Base-by-base conservation (phyloP, 1,140 invertebrate genomes). In the Lutraria rhynchaena region DNA sequence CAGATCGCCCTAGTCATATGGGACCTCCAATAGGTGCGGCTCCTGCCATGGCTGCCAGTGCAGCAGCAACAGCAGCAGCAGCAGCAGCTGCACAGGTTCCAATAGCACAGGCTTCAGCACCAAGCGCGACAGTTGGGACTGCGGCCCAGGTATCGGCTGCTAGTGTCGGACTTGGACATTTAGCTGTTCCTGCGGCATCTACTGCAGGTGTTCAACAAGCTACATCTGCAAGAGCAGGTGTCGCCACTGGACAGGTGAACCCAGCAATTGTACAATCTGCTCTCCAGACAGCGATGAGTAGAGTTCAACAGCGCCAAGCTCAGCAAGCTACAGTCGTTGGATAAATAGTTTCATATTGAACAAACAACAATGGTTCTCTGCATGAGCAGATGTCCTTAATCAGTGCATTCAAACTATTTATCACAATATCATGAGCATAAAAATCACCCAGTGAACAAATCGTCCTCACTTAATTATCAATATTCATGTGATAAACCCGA, bases 241-340 rank as follows among this genome's bases (percentile, higher is more conserved):
- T 9, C 35, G 29, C 58, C 5, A 33, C 58, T 3, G 29, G 27
- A 7, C 58, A 61, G 19, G 27, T 61, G 5, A 27, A 35, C n/a
- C 58, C 58, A 17, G 29, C 58, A 1, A 33, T 61, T 3, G 33
- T 61, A 19, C 58, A 61, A 17, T 61, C 58, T 1, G 58, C 58
- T 9, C 31, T 61, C 1, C 58, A 61, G 19, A 61, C 58, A 35
- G 58, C 58, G 9, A 11, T 61, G 4, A 61, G 58, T 61, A 31
- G 58, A 17, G 58, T 61, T 13, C 58, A 61, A 27, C 58, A 61
- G 19, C 29, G 58, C 29, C 58, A 61, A n/a, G 15, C 29, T 3
- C 1, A 11, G 19, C 58, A 35, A 35, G 31, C 58, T 17, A 4
- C 29, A 1, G 58, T n/a, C 31, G 31, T 33, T 5, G 58, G 58